phyloP scores from a whole-genome alignment of 2,113 vertebrate genomes.

The Catharus minimus region DNA sequence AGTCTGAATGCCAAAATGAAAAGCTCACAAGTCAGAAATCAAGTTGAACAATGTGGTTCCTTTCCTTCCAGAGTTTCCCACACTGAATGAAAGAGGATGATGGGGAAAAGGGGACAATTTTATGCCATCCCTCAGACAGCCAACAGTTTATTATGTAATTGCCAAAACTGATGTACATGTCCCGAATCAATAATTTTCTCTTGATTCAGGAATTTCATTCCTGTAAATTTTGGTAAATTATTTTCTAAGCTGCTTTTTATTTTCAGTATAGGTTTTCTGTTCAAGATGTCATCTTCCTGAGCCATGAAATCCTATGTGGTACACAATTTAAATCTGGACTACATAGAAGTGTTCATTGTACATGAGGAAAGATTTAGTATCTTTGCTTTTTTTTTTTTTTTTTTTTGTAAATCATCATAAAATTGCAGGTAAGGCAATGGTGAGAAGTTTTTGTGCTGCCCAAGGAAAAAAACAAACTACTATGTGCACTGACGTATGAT shows the following conservation, averaged over 20 bases:
- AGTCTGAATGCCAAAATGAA: background rate
- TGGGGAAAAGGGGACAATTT: background rate
- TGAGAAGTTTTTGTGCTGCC: background rate
- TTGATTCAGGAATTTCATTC: background rate
- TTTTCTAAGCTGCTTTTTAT: background rate
- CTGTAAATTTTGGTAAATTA: background rate
- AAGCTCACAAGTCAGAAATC: background rate
- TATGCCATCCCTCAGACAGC: background rate
- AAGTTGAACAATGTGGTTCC: background rate
- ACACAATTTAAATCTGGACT: background rate
- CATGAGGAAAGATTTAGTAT: background rate
- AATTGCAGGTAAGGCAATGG: background rate
- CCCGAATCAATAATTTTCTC: background rate
- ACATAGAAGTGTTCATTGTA: background rate
- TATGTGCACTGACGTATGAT: background rate
- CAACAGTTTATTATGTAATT: background rate
- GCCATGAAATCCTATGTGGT: background rate
- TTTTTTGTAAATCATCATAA: background rate
- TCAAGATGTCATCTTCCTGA: background rate
- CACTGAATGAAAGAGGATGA: accelerated
- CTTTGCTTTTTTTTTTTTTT: background rate
- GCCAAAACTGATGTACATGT: background rate
- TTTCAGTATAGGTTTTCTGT: background rate
- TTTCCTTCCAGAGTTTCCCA: background rate
- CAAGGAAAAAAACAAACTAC: background rate